Percentiles rank a stretch among this genome's conserved stretches.
Conservation (phyloP, 2,113 vertebrate genomes). For the Nestor notabilis region DNA sequence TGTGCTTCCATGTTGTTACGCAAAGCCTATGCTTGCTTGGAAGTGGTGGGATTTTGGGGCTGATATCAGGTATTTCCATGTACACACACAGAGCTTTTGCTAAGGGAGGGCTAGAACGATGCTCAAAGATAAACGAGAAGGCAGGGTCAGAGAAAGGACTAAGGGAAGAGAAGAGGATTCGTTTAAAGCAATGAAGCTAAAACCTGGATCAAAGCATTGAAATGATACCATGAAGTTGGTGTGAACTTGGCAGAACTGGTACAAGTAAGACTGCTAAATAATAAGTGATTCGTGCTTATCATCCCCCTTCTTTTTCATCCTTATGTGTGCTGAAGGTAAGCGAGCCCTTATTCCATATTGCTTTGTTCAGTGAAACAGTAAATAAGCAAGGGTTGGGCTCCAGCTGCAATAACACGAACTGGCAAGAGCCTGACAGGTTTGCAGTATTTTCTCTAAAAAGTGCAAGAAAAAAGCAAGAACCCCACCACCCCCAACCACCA, state of each 20-base stretch:
- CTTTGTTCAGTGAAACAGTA: not conserved
- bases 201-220: slow-evolving; percentile 42
- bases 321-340: not conserved
- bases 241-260: not conserved
- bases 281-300: not conserved
- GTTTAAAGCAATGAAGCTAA: not conserved
- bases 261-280: slow-evolving; percentile 4
- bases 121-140: slow-evolving; percentile 10
- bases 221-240: slow-evolving; percentile 3
- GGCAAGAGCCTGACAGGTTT: not conserved
- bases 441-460: not conserved
- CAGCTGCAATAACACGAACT: not conserved
- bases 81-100: not conserved
- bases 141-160: not conserved
- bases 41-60: not conserved
- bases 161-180: slow-evolving; percentile 30
- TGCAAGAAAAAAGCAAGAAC: not conserved
- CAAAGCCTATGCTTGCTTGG: not conserved
- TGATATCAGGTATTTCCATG: not conserved
- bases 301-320: slow-evolving; percentile 25
- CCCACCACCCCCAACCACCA: not conserved
- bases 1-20: not conserved
- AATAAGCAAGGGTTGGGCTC: slow-evolving; percentile 3
- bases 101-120: not conserved
- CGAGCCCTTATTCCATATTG: not conserved